phyloP scores from a whole-genome alignment of 2,888 invertebrate species.

The Drosophila eohydei region DNA sequence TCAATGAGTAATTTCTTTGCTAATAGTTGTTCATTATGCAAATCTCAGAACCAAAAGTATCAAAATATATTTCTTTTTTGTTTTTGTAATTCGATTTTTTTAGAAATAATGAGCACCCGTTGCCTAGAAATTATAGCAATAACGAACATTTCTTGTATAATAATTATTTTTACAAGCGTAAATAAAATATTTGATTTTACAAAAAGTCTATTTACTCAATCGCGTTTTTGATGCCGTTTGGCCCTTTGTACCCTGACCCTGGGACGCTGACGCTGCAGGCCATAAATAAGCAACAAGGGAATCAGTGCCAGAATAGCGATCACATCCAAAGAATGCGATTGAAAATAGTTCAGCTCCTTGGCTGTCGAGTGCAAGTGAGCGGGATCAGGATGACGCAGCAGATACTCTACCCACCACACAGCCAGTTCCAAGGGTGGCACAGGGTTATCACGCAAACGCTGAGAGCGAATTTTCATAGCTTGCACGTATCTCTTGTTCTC shows the following conservation, averaged over 20 bases:
- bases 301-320: conserved; percentile 24
- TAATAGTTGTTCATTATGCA: conserved; percentile 82
- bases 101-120: conserved; percentile 80
- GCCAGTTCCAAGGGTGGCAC: conserved; percentile 38
- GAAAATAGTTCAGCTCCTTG: conserved; percentile 42
- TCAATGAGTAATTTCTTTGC: conserved; percentile 75
- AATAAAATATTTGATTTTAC: conserved; percentile 42
- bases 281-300: background rate
- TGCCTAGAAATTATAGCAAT: conserved; percentile 80
- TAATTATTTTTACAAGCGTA: conserved; percentile 47
- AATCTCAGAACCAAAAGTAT: conserved; percentile 23
- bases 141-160: conserved; percentile 56
- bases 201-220: conserved; percentile 6
- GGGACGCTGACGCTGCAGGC: background rate
- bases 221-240: background rate
- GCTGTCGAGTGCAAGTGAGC: conserved; percentile 39
- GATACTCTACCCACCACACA: conserved; percentile 55
- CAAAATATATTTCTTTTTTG: conserved; percentile 6
- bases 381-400: conserved; percentile 34
- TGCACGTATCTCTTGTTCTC: conserved; percentile 20
- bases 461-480: conserved; percentile 32
- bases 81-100: conserved; percentile 22
- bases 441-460: conserved; percentile 33
- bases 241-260: background rate
- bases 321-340: conserved; percentile 48